Evolutionary conservation across 2,797 vertebrate genomes (phyloP).

Genomic region (Cryptoblepharus egeriae): DNA sequence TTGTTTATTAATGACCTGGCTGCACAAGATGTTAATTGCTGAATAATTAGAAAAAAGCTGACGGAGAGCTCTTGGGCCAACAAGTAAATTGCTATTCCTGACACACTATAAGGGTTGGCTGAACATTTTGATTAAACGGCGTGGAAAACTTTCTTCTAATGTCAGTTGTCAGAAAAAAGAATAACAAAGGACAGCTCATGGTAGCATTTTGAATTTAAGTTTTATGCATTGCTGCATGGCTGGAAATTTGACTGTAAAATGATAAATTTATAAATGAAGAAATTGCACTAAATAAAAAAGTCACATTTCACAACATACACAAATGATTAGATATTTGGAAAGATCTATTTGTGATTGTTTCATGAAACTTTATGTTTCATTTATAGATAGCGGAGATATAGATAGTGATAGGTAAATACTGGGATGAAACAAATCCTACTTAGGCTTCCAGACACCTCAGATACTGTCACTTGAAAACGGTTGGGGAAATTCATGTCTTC

Average conservation of each 20-base stretch:
- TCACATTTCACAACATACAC: background rate
- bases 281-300: too few species aligned
- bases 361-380: background rate
- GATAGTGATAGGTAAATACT: background rate
- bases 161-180: background rate
- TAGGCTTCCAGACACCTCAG: background rate
- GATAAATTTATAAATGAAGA: too few species aligned
- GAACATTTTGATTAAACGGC: background rate
- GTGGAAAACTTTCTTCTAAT: background rate
- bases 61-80: background rate
- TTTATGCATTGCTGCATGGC: background rate
- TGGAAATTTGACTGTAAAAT: too few species aligned
- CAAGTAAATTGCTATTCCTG: background rate
- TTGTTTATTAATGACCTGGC: background rate
- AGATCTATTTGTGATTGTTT: background rate
- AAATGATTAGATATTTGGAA: background rate
- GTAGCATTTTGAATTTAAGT: background rate
- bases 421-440: background rate
- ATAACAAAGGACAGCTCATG: background rate
- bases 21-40: background rate
- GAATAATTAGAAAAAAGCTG: slow-evolving; percentile 1
- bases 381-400: too few species aligned
- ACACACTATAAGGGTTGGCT: background rate
- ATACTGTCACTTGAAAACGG: background rate
- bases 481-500: too few species aligned